Evolutionary conservation across 2,888 invertebrate species (phyloP), one percentile per base, ranked within the genome.

Genomic region (Catonia carolina): DNA sequence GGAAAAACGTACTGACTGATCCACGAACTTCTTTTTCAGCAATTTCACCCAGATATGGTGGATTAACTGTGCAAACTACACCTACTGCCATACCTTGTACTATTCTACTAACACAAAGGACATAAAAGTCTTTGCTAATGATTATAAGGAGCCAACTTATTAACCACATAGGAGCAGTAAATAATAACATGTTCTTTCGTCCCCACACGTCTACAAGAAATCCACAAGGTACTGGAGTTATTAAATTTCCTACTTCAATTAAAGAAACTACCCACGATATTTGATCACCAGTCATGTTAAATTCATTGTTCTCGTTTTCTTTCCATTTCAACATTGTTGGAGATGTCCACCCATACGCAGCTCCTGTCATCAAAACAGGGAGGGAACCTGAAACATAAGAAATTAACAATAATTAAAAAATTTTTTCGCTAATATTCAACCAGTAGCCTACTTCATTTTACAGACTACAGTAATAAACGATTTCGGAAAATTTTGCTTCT

Each of bases 11-110:
- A 39, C 64, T 63, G 31, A 67, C 56, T 1, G 67, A 65, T 10
- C 64, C 63, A 8, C 67, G 58, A 10, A 64, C 59, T 2, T 58
- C 51, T n/a, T 65, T 62, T 17, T 64, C 65, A 10, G 66, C 62
- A 14, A 65, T 66, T 56, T 67, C 67, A 5, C 66, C 65, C 27
- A 67, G 54, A 54, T 66, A 67, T 6, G 64, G 61, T 2, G 67
- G 65, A 8, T 61, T 61, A 14, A 66, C 62, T 2, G 66, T 67
- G 39, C 62, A 64, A 8, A 63, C 62, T 17, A 65, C 60, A 17
- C 65, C 65, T 1, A 64, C 58, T 60, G 63, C 63, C 17, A 65
- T 54, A 22, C 65, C 65, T 10, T 62, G 61, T 15, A 65, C 51
- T 39, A 65, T 60, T 17, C 65, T 59, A 8, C 63, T 66, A 31